These are phyloP conservation scores for Lepus americanus DNA, from an alignment of 2,113 vertebrate genomes.

Conservation along the genomic window DNA sequence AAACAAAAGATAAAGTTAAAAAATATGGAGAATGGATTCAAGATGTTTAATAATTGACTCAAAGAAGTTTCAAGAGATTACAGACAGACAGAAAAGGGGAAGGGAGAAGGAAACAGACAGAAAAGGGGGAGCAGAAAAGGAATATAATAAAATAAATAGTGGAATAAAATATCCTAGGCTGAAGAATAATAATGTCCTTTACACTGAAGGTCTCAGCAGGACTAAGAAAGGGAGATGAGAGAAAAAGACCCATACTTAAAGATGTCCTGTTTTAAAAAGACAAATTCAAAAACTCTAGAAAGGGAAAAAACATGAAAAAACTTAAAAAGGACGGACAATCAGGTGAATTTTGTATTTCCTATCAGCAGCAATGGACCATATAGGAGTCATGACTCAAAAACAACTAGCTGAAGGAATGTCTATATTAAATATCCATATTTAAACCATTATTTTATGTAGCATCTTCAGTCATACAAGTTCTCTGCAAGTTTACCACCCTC, in stretches of 20 bases:
- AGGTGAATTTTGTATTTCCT: neutral
- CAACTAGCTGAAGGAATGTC: neutral
- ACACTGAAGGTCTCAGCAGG: neutral
- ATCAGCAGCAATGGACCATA: neutral
- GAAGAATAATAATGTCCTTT: neutral
- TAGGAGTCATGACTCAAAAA: neutral
- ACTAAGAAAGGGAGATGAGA: neutral
- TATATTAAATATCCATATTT: slow-evolving; percentile 24
- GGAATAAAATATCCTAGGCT: neutral
- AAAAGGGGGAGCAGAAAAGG: neutral
- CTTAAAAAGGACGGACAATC: neutral
- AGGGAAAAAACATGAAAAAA: neutral
- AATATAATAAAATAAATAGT: neutral
- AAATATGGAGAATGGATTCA: neutral
- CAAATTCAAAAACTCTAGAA: neutral
- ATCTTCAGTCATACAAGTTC: slow-evolving; percentile 14
- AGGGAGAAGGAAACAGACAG: no score
- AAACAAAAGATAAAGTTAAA: neutral
- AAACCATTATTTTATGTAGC: slow-evolving; percentile 9
- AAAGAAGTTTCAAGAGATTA: neutral
- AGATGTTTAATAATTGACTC: neutral
- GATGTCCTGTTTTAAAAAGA: neutral
- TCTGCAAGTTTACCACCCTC: neutral
- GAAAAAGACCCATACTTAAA: neutral
- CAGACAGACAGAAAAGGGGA: neutral